phyloP scores from a whole-genome alignment of 2,888 invertebrate species.

The Encarsia formosa region DNA sequence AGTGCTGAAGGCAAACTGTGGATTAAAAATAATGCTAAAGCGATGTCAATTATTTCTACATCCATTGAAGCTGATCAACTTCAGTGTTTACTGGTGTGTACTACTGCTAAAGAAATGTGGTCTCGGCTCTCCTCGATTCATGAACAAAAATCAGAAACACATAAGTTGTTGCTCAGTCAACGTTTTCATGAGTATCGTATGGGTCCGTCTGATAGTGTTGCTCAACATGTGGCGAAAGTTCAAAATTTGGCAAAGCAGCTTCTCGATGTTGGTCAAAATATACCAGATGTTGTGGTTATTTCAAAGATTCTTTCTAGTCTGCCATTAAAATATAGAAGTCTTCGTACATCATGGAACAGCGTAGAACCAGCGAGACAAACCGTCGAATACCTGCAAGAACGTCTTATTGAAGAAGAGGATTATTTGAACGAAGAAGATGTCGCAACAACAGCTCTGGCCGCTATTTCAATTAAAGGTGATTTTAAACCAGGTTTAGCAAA shows the following conservation, averaged over 20 bases:
- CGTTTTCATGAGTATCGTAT: constrained; percentile 30
- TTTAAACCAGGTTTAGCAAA: neutral
- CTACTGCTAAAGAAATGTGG: constrained; percentile 33
- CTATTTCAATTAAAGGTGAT: constrained; percentile 2
- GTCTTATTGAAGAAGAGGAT: constrained; percentile 29
- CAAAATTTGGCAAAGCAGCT: constrained; percentile 30
- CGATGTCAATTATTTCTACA: constrained; percentile 31
- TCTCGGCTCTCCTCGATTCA: constrained; percentile 25
- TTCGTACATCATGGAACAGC: constrained; percentile 27
- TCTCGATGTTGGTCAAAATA: constrained; percentile 25
- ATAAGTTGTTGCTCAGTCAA: constrained; percentile 29
- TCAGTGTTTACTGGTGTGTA: constrained; percentile 27
- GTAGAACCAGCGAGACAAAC: constrained; percentile 21
- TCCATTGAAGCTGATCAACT: constrained; percentile 27
- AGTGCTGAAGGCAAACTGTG: constrained; percentile 13
- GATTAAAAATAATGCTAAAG: constrained; percentile 30
- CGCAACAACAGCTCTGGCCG: constrained; percentile 5
- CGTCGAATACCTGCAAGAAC: constrained; percentile 22
- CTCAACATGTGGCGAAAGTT: constrained; percentile 29
- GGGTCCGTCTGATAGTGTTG: constrained; percentile 26
- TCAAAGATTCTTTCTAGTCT: constrained; percentile 31
- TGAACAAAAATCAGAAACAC: constrained; percentile 32
- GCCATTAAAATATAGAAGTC: constrained; percentile 17
- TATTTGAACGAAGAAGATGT: constrained; percentile 5
- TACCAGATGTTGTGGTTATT: constrained; percentile 28